Evolutionary conservation across 2,888 invertebrate species (phyloP).

Genomic region (Syrista parreyssii): DNA sequence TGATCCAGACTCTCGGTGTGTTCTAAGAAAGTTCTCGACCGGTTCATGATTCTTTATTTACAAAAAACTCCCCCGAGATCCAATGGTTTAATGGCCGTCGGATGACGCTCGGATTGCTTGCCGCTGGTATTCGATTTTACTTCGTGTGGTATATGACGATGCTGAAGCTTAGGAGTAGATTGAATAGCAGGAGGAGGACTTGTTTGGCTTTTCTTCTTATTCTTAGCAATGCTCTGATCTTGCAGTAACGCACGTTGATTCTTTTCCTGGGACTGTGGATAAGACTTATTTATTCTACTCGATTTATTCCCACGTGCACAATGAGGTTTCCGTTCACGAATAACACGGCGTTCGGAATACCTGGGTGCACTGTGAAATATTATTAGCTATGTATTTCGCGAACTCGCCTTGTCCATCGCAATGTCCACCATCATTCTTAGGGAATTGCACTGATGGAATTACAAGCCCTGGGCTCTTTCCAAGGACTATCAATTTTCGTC

Average conservation of each 20-base stretch:
- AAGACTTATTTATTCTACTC: neutral
- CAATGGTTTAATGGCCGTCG: too few species aligned
- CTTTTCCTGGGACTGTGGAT: neutral
- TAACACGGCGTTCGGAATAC: neutral
- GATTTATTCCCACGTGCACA: conserved; percentile 2
- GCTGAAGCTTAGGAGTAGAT: neutral
- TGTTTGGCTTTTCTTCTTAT: neutral
- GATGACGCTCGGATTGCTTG: neutral
- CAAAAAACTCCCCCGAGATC: neutral
- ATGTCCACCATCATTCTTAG: neutral
- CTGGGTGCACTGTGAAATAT: neutral
- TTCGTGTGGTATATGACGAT: neutral
- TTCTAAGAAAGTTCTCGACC: neutral
- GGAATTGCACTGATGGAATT: neutral
- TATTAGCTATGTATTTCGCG: neutral
- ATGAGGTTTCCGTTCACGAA: conserved; percentile 5
- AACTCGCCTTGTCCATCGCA: neutral
- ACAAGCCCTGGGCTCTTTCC: neutral
- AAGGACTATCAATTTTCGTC: neutral
- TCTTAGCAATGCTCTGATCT: neutral
- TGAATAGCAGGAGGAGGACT: neutral
- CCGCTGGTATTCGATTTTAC: neutral
- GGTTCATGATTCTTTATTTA: neutral
- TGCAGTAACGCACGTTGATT: neutral
- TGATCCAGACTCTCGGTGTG: neutral